Evolutionary conservation across 1,140 invertebrate species (phyloP).

Genomic region (Sarcophaga peregrina): DNA sequence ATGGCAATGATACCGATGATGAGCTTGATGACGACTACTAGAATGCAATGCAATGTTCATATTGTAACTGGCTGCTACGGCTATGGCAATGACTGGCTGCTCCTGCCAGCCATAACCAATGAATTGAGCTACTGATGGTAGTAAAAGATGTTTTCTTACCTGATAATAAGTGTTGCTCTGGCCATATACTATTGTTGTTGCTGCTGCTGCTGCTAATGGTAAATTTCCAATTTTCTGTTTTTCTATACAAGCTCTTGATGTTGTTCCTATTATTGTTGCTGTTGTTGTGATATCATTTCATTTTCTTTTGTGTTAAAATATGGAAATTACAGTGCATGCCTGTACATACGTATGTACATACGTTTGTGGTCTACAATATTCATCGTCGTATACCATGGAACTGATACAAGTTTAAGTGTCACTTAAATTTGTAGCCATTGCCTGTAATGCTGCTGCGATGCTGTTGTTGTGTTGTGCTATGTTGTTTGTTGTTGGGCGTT

Average conservation of each 20-base stretch:
- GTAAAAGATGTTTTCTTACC: conserved; percentile 10
- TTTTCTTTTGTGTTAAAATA: conserved; percentile 20
- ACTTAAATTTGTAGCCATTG: conserved; percentile 32
- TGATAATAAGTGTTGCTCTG: conserved; percentile 9
- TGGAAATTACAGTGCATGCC: conserved; percentile 25
- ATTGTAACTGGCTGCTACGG: too few species aligned
- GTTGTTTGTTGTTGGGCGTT: conserved; percentile 49
- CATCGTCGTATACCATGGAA: too few species aligned
- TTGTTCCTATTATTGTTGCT: neutral
- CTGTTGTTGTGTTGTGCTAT: conserved; percentile 43
- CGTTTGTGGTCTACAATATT: too few species aligned
- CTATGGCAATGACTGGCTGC: neutral
- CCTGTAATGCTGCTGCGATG: conserved; percentile 14
- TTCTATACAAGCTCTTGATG: neutral
- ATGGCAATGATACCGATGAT: neutral
- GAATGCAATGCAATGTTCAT: too few species aligned
- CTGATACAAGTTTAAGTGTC: conserved; percentile 27
- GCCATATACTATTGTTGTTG: neutral
- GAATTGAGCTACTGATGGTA: conserved; percentile 35
- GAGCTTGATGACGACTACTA: conserved; percentile 10
- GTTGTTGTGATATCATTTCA: too few species aligned
- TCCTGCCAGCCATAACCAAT: conserved; percentile 19
- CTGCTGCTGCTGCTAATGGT: neutral
- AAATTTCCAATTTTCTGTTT: neutral
- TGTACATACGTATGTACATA: too few species aligned